Conservation (phyloP, 2,113 vertebrate species). For the Ursus arctos region DNA sequence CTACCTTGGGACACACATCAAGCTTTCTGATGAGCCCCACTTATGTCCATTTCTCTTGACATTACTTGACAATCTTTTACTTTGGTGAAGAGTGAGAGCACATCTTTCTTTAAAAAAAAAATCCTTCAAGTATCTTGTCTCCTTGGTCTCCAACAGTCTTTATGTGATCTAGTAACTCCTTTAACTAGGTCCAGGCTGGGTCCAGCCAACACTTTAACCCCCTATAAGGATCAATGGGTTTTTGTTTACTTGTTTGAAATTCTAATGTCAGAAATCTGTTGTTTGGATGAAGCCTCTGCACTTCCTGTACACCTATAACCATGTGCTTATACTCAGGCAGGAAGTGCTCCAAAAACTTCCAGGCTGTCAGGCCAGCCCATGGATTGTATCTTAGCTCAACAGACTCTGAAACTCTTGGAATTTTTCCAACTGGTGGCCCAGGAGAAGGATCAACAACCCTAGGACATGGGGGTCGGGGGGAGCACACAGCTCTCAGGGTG, state of each 20-base stretch:
- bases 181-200: background rate
- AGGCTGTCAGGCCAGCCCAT: background rate
- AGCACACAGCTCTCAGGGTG: background rate
- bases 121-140: background rate
- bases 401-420: background rate
- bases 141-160: background rate
- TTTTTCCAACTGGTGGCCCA: background rate
- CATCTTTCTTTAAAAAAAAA: background rate
- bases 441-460: background rate
- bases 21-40: background rate
- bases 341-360: background rate
- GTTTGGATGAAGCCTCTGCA: background rate
- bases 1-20: background rate
- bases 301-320: background rate
- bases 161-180: background rate
- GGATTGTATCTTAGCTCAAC: background rate
- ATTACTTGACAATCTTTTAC: background rate
- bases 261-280: conserved; percentile 20
- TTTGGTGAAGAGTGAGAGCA: background rate
- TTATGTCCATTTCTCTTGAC: background rate
- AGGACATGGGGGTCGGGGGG: background rate
- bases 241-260: conserved; percentile 42
- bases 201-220: background rate
- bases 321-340: background rate
- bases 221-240: background rate